These are phyloP conservation scores for Andrena marginata DNA, from an alignment of 2,888 invertebrate species.

Conservation along the genomic window DNA sequence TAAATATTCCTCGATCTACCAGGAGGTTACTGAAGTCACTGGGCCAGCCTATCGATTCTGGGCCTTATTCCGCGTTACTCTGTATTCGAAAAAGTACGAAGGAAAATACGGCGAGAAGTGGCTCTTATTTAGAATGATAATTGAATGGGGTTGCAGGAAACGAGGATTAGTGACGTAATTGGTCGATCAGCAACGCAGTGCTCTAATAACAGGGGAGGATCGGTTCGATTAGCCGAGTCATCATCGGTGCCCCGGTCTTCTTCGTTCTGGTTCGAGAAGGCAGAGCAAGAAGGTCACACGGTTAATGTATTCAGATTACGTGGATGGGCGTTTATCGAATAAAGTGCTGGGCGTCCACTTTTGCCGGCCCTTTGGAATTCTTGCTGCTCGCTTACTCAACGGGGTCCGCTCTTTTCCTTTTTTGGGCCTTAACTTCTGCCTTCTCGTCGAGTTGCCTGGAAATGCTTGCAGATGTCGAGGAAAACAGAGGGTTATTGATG, in stretches of 20 bases:
- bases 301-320: slow-evolving; percentile 79
- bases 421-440: not conserved
- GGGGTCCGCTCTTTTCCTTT: slow-evolving; percentile 26
- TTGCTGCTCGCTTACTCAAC: slow-evolving; percentile 56
- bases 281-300: slow-evolving; percentile 66
- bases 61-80: not conserved
- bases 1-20: slow-evolving; percentile 13
- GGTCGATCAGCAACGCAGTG: slow-evolving; percentile 65
- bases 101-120: not conserved
- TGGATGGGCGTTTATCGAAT: slow-evolving; percentile 78
- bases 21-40: not conserved
- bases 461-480: not conserved
- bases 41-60: not conserved
- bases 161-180: slow-evolving; percentile 54
- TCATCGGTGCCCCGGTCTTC: slow-evolving; percentile 50
- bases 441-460: not conserved
- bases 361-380: slow-evolving; percentile 71
- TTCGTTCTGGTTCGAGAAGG: slow-evolving; percentile 55
- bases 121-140: not conserved
- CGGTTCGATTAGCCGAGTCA: slow-evolving; percentile 65
- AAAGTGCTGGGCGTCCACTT: slow-evolving; percentile 78
- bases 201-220: slow-evolving; percentile 72
- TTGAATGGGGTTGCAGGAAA: slow-evolving; percentile 23
- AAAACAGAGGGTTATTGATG: too few species aligned
- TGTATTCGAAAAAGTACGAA: not conserved